Evolutionary conservation across 2,113 vertebrate genomes (phyloP).

Genomic region (Abramis brama): DNA sequence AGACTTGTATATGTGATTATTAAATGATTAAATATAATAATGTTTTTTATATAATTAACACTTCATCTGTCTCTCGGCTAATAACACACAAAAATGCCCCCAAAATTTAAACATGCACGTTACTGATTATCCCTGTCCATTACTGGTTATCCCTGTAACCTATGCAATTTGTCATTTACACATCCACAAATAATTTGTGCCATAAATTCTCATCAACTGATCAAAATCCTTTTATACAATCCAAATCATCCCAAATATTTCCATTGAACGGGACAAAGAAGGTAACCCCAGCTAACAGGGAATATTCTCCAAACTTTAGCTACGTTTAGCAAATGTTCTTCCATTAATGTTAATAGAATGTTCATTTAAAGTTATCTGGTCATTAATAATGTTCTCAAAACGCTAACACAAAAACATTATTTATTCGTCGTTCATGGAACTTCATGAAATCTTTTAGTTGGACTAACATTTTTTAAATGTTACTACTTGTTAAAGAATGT

Average conservation of each 20-base stretch:
- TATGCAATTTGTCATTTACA: background rate
- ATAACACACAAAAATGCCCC: background rate
- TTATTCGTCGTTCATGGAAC: too few species aligned
- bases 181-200: background rate
- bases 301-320: too few species aligned
- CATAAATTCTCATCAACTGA: background rate
- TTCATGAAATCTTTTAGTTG: too few species aligned
- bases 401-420: too few species aligned
- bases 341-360: too few species aligned
- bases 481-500: too few species aligned
- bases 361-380: too few species aligned
- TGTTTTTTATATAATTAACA: slow-evolving; percentile 61
- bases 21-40: slow-evolving; percentile 44
- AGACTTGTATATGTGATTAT: slow-evolving; percentile 38
- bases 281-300: slow-evolving; percentile 51
- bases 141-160: too few species aligned
- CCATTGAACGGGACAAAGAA: slow-evolving; percentile 48
- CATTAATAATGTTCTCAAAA: too few species aligned
- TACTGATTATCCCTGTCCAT: background rate
- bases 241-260: background rate
- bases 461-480: too few species aligned
- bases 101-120: background rate
- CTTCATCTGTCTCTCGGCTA: slow-evolving; percentile 64
- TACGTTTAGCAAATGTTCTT: too few species aligned
- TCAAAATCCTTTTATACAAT: background rate